Conservation (phyloP, 2,113 vertebrate genomes). For the Pseudorasbora parva region DNA sequence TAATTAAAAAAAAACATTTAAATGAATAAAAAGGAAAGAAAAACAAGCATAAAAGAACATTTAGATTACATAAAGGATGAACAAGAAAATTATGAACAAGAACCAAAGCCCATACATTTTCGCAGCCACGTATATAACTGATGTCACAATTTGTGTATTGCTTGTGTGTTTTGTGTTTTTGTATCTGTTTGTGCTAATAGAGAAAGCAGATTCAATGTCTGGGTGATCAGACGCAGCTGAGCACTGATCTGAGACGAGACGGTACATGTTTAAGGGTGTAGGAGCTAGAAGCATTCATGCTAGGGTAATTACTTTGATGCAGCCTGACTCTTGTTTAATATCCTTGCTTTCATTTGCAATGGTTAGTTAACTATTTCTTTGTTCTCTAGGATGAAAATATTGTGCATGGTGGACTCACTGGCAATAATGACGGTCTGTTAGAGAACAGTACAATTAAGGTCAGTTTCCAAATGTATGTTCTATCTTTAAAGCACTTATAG, state of each 20-base stretch:
- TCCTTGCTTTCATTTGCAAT: neutral
- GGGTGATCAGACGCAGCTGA: neutral
- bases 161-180: neutral
- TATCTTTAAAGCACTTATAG: neutral
- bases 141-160: neutral
- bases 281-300: neutral
- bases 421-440: neutral
- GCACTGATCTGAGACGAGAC: slow-evolving; percentile 9
- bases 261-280: neutral
- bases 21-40: neutral
- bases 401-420: neutral
- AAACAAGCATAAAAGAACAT: too few relatives aligned
- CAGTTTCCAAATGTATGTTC: neutral
- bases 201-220: neutral
- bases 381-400: slow-evolving; percentile 13
- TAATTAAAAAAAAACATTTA: too few relatives aligned
- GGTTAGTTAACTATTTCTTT: neutral
- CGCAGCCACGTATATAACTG: neutral
- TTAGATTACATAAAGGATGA: too few relatives aligned
- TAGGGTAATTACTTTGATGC: neutral
- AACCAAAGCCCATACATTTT: too few relatives aligned
- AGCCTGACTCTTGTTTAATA: neutral
- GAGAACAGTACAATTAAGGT: slow-evolving; percentile 10
- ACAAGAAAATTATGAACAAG: too few relatives aligned
- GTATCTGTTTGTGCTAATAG: neutral